Percentiles rank a stretch among this genome's conserved stretches.
phyloP scores from a whole-genome alignment of 2,113 vertebrate genomes.

The Lophotis ruficrista region DNA sequence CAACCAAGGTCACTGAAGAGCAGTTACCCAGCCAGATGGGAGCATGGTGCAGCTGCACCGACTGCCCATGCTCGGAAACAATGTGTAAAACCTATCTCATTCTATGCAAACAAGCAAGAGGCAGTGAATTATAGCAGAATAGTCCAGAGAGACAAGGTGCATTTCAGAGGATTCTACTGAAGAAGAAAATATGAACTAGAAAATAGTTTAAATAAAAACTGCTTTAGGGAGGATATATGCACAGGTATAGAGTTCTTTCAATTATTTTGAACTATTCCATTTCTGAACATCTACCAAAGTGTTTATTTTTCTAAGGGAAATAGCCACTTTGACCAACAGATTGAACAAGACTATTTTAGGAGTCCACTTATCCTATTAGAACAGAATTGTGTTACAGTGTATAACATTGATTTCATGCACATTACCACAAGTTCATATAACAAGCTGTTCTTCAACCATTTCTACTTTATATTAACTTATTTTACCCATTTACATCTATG shows the following conservation, averaged over 20 bases:
- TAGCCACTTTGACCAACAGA: not conserved
- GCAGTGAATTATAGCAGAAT: accelerated
- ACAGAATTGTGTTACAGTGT: not conserved
- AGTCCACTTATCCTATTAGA: not conserved
- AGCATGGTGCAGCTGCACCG: accelerated
- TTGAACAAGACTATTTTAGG: not conserved
- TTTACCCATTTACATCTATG: not conserved
- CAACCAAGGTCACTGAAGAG: not conserved
- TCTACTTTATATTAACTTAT: not conserved
- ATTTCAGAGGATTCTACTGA: not conserved
- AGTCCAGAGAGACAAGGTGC: not conserved
- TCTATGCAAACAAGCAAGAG: not conserved
- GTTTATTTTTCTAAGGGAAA: not conserved
- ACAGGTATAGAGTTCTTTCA: not conserved
- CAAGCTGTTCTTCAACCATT: not conserved
- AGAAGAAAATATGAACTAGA: not conserved
- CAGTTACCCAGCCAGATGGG: no score
- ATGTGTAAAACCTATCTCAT: accelerated
- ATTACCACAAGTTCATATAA: not conserved
- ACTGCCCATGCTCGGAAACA: not conserved
- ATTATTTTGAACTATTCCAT: not conserved
- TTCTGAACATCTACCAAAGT: not conserved
- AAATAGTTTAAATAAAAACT: not conserved
- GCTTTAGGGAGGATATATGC: not conserved
- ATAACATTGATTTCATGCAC: not conserved